Evolutionary conservation across 2,797 vertebrate species (phyloP).

Genomic region (Ceryle rudis): DNA sequence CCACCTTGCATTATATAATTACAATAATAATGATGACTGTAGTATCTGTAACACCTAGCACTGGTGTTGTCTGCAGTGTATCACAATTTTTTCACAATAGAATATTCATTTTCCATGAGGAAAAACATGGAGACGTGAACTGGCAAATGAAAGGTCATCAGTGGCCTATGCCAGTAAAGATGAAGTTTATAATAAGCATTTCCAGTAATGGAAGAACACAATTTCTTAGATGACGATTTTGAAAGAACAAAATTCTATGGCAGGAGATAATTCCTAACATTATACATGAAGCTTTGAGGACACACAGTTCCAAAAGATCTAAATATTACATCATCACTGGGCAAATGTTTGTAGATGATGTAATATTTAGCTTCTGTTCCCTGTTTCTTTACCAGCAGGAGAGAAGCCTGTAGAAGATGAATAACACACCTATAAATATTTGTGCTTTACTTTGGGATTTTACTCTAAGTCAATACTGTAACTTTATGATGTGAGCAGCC

Average conservation of each 20-base stretch:
- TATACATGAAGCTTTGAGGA: neutral
- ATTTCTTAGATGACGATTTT: neutral
- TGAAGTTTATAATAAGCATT: neutral
- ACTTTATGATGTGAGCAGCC: neutral
- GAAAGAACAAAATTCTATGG: neutral
- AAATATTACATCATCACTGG: too few relatives aligned
- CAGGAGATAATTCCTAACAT: neutral
- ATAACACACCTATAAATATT: neutral
- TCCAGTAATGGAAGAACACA: neutral
- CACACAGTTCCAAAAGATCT: neutral
- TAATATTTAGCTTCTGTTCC: neutral
- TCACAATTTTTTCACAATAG: neutral
- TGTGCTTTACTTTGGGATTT: neutral
- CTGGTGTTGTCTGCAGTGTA: neutral
- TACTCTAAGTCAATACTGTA: slow-evolving; percentile 8
- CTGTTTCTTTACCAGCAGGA: neutral
- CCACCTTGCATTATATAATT: neutral
- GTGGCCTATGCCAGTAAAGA: neutral
- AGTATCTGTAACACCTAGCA: neutral
- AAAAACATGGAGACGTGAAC: neutral
- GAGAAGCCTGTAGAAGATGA: neutral
- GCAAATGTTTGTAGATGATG: neutral
- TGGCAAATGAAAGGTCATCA: neutral
- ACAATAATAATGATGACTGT: neutral
- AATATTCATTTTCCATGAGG: neutral